Conservation (phyloP, 35 echinoderm and acorn worm genomes). For the Ophioderma brevispina region DNA sequence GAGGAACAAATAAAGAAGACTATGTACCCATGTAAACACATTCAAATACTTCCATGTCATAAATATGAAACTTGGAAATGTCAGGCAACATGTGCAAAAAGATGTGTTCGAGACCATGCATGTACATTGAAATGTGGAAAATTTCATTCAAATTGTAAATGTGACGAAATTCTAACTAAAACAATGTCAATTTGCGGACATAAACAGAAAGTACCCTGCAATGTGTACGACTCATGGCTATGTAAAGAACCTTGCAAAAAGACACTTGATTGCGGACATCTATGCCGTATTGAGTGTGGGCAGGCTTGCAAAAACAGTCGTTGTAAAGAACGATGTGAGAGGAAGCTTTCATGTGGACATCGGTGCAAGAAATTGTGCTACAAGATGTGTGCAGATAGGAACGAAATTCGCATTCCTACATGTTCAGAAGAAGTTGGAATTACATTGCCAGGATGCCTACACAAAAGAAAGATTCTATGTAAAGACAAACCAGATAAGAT, state of each 20-base stretch:
- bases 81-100: not conserved
- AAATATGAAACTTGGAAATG: not conserved
- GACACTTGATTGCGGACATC: conserved; percentile 15
- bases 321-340: too few relatives aligned
- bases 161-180: not conserved
- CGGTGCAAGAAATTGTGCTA: conserved; percentile 75
- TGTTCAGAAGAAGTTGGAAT: too few relatives aligned
- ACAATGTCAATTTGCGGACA: conserved; percentile 51
- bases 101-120: not conserved
- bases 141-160: not conserved
- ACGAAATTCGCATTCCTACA: conserved; percentile 50
- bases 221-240: conserved; percentile 14
- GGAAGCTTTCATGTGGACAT: too few relatives aligned
- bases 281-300: too few relatives aligned
- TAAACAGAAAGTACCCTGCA: not conserved
- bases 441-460: conserved; percentile 16
- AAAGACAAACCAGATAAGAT: not conserved
- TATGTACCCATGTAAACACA: not conserved
- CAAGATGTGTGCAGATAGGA: conserved; percentile 54
- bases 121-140: conserved; percentile 11
- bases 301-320: too few relatives aligned
- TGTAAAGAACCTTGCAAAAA: conserved; percentile 40
- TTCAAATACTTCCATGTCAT: not conserved
- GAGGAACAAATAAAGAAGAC: not conserved
- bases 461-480: not conserved